Base-by-base conservation (phyloP, 2,797 vertebrate species). In the Pseudomugil tenellus region DNA sequence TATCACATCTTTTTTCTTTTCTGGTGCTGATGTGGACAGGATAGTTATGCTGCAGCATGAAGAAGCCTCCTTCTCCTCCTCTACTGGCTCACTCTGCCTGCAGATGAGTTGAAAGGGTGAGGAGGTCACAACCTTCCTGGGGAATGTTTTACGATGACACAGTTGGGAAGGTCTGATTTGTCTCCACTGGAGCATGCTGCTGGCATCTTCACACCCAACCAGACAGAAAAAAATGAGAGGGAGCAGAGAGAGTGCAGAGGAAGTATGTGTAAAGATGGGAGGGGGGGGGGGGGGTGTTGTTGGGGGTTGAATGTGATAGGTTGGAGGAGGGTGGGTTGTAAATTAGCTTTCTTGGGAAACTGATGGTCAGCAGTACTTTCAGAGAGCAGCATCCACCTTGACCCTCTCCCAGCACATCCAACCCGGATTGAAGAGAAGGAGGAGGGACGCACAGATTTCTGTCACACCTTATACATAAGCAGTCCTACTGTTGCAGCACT, bases 101-200 rank as follows among this genome's bases (percentile, higher is more conserved):
- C 83, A 79, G 85, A 91, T 84, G 89, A 89, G 92, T 92, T 93
- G 89, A 93, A 94, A 92, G 90, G 93, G 92, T 93, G 88, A 94
- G 83, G 88, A 91, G 94, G 94, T 94, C 88, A 63, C 77, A 89
- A 91, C 93, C 92, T 94, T 87, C 83, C 80, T 75, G 80, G 84
- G 81, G 88, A 86, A 89, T 91, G 88, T 90, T 94, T 93, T 94
- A 94, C 84, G 89, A 91, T 79, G 86, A 89, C 84, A 87, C 70
- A 77, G 84, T 71, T 73, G 85, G 83, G 79, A 72, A 88, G 76
- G 85, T 82, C 89, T 91, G 92, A 93, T 94, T 91, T 90, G 91
- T 94, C 89, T 92, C 92, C 89, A 79, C 72, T 82, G 84, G 88
- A 91, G 92, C 92, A 83, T 93, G 91, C 84, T 80, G 86, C 87